A percentile compares a stretch with the other conserved stretches of the same genome.
Evolutionary conservation across 2,888 invertebrate genomes (phyloP).

Genomic region (Melikaiella ostensackeni): DNA sequence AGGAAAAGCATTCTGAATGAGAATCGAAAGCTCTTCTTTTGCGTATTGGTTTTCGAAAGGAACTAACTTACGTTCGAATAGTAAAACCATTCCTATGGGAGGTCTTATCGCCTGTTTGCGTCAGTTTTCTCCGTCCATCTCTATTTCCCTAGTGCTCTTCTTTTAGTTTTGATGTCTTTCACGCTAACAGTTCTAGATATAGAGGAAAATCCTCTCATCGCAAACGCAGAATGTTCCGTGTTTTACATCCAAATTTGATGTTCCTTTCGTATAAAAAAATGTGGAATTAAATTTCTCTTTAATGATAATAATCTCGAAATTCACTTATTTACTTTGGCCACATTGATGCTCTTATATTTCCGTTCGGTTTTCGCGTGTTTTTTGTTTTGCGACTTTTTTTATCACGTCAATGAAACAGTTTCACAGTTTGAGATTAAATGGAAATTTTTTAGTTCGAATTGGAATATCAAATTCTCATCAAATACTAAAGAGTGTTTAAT

Average conservation of each 20-base stretch:
- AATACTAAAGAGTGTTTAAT: no score
- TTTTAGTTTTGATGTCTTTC: conserved; percentile 59
- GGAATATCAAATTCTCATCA: no score
- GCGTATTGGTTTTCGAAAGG: conserved; percentile 7
- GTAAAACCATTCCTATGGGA: conserved; percentile 56
- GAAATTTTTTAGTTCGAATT: no score
- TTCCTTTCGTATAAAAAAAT: neutral
- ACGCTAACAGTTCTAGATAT: conserved; percentile 45
- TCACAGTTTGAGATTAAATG: no score
- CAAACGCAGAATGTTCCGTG: neutral
- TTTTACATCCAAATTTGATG: neutral
- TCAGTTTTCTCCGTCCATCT: conserved; percentile 55
- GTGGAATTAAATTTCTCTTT: no score
- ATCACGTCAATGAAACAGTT: no score
- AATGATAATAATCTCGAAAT: no score
- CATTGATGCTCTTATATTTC: no score
- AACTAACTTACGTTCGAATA: conserved; percentile 26
- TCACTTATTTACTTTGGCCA: no score
- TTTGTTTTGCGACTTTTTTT: no score
- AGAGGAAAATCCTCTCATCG: conserved; percentile 15
- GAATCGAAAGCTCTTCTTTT: conserved; percentile 18
- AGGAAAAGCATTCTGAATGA: conserved; percentile 12
- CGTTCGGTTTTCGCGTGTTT: no score
- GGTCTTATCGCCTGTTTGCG: conserved; percentile 57
- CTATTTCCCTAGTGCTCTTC: conserved; percentile 54